Evolutionary conservation across 2,113 vertebrate species (phyloP), one percentile per base, ranked within the genome.

Genomic region (Thamnaconus septentrionalis): DNA sequence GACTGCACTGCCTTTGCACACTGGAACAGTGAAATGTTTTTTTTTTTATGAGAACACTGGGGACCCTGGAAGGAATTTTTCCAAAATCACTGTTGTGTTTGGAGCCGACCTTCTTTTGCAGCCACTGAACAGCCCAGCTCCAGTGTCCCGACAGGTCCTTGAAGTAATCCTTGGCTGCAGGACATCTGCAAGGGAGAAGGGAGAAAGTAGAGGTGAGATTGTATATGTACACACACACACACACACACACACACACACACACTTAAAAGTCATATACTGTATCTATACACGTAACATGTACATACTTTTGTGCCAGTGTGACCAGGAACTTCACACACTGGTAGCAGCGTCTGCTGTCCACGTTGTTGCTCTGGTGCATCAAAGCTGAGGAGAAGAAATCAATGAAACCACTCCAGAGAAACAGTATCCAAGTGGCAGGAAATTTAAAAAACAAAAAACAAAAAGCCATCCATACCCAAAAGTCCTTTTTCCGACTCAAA

Each of bases 71-170:
- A 6, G 45, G 45, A 50, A 4, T 50, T 11, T 3, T n/a, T 9
- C 10, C 47, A 48, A 10, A 4, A 48, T 4, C 11, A 4, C 8
- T 10, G 8, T n/a, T 50, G n/a, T 60, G 11, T 76, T 52, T 5
- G 4, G 45, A 53, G 6, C 83, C 72, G 66, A 47, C 97, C 95
- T 99, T 99, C 66, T 98, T 99, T 77, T 99, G 97, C 3, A 99
- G 88, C 97, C 97, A 99, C 87, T 98, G 97, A 7, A 99, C 97
- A 2, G 97, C 97, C 97, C 97, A 99, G 55, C 96, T 98, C 97
- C 96, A 98, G 78, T 98, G 96, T 68, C 97, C 95, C 7, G 97
- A 98, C 71, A 98, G 92, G 66, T 98, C 97, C 81, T 98, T 98
- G 88, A 99, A 99, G 83, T 99, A 99, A 64, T 99, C 97, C 85